phyloP scores from a whole-genome alignment of 2,888 invertebrate genomes.

The Amiota mariae region DNA sequence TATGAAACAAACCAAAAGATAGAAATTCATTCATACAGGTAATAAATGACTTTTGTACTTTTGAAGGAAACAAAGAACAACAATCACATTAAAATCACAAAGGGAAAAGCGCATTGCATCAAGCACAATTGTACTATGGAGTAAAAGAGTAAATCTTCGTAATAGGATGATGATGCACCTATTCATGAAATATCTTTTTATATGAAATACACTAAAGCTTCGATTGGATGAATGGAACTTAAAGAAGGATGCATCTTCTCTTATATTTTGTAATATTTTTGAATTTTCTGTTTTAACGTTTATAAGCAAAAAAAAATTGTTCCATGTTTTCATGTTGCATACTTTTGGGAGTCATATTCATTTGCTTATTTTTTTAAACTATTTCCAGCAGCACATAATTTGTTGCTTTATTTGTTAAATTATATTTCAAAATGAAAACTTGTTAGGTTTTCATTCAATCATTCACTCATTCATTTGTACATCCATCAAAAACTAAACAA shows the following conservation, averaged over 20 bases:
- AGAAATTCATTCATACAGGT: neutral
- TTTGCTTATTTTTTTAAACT: neutral
- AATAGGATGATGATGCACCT: too few species aligned
- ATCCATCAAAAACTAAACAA: too few species aligned
- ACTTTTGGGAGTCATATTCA: neutral
- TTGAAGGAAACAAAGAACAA: neutral
- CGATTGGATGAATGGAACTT: too few species aligned
- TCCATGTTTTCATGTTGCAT: constrained; percentile 1
- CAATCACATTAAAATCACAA: neutral
- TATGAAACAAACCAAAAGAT: constrained; percentile 8
- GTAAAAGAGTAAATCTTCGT: too few species aligned
- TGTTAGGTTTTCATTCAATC: neutral
- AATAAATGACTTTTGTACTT: neutral
- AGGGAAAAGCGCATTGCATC: neutral
- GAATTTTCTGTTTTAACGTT: too few species aligned
- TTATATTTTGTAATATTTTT: too few species aligned
- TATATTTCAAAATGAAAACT: constrained; percentile 9
- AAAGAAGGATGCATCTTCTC: too few species aligned
- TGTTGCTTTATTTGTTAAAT: constrained; percentile 10
- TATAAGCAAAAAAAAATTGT: too few species aligned
- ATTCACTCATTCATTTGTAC: too few species aligned
- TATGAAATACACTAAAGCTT: too few species aligned
- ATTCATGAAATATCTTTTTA: too few species aligned
- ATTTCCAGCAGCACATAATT: neutral
- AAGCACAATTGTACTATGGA: too few species aligned